Conservation (phyloP, 2,888 invertebrate species). For the Zele albiditarsus region DNA sequence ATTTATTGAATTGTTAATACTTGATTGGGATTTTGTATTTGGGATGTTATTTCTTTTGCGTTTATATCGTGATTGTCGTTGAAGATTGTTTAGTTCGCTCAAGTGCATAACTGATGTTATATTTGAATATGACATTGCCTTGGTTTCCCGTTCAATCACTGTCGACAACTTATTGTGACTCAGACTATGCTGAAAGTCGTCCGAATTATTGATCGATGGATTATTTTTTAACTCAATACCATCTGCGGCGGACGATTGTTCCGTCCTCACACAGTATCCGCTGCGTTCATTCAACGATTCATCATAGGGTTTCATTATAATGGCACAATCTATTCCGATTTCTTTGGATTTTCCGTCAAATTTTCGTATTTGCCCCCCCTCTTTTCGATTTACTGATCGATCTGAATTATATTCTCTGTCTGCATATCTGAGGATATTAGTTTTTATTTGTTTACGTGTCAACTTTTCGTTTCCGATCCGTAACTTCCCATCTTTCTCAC, state of each 20-base stretch:
- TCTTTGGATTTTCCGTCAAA: not conserved
- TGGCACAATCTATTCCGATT: not conserved
- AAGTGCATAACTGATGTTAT: slow-evolving; percentile 5
- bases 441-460: not conserved
- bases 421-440: not conserved
- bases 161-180: slow-evolving; percentile 13
- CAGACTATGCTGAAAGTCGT: not conserved
- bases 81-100: not conserved
- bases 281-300: not conserved
- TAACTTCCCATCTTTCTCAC: slow-evolving; percentile 9
- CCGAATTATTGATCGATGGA: not conserved
- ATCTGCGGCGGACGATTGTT: not conserved
- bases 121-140: not conserved
- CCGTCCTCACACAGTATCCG: not conserved
- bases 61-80: slow-evolving; percentile 16
- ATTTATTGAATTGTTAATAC: slow-evolving; percentile 5
- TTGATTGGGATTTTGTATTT: slow-evolving; percentile 1
- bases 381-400: not conserved
- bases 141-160: not conserved
- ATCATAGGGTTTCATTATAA: not conserved
- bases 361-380: not conserved
- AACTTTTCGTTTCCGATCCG: not conserved
- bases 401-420: not conserved
- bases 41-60: slow-evolving; percentile 7
- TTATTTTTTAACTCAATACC: not conserved